Conservation (phyloP, 2,797 vertebrate species). For the Rhabdophis nuchalis region DNA sequence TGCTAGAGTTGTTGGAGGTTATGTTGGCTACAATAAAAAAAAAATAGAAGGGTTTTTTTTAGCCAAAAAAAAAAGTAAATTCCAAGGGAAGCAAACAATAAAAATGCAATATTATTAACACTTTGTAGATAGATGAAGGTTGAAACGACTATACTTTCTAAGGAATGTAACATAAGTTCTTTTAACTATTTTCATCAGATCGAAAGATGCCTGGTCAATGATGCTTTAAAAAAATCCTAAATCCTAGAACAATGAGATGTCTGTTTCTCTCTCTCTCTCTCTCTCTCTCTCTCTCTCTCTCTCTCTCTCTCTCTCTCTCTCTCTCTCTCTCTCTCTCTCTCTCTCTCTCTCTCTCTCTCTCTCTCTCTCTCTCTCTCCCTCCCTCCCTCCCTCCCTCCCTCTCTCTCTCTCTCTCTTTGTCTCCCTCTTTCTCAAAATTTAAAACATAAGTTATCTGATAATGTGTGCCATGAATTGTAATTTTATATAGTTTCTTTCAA, state of each 20-base stretch:
- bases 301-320: too few species aligned
- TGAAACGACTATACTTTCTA: background rate
- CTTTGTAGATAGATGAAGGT: background rate
- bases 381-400: too few species aligned
- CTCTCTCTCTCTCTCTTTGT: too few species aligned
- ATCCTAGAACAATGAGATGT: background rate
- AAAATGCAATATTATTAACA: background rate
- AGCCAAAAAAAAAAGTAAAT: background rate
- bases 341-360: too few species aligned
- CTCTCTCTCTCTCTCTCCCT: too few species aligned
- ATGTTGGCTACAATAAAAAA: background rate
- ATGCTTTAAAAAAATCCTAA: background rate
- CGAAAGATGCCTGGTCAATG: background rate
- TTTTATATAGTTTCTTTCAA: background rate
- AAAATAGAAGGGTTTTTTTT: background rate
- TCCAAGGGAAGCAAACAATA: background rate
- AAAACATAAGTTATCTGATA: background rate
- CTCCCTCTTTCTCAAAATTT: background rate
- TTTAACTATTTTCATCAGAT: background rate
- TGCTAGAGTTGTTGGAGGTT: background rate
- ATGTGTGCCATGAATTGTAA: background rate
- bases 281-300: too few species aligned
- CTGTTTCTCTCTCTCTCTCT: background rate
- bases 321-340: too few species aligned
- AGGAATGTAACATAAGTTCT: background rate